Percentiles rank a stretch among this genome's conserved stretches.
Evolutionary conservation across 2,797 vertebrate genomes (phyloP).

Genomic region (Falco columbarius): DNA sequence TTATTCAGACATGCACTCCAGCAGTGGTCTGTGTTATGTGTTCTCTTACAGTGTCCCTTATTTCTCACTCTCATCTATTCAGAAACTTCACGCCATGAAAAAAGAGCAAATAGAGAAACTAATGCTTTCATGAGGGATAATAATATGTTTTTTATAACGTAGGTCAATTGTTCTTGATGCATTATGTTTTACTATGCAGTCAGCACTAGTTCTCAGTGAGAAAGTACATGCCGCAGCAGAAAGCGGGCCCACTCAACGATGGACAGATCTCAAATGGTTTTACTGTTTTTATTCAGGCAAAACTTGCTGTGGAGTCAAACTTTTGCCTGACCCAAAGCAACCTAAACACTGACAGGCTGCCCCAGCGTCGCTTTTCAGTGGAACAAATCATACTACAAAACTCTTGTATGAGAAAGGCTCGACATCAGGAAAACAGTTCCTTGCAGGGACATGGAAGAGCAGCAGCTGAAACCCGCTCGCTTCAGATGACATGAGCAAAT

Average conservation of each 20-base stretch:
- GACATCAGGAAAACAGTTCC: background rate
- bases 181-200: background rate
- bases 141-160: background rate
- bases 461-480: accelerated
- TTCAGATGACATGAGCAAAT: background rate
- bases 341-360: background rate
- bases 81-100: background rate
- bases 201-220: background rate
- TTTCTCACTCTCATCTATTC: background rate
- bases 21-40: accelerated
- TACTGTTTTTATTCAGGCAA: background rate
- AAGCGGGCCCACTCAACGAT: accelerated
- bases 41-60: background rate
- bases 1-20: background rate
- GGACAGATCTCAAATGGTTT: background rate
- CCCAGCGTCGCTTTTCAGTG: background rate
- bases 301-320: background rate
- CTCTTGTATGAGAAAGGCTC: background rate
- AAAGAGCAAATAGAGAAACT: background rate
- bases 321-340: background rate
- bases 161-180: background rate
- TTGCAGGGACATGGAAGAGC: background rate
- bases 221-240: background rate
- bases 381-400: background rate
- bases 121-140: background rate